A percentile compares a stretch with the other conserved stretches of the same genome.
phyloP scores from a whole-genome alignment of 2,888 invertebrate species.

The Eilema griseolum region DNA sequence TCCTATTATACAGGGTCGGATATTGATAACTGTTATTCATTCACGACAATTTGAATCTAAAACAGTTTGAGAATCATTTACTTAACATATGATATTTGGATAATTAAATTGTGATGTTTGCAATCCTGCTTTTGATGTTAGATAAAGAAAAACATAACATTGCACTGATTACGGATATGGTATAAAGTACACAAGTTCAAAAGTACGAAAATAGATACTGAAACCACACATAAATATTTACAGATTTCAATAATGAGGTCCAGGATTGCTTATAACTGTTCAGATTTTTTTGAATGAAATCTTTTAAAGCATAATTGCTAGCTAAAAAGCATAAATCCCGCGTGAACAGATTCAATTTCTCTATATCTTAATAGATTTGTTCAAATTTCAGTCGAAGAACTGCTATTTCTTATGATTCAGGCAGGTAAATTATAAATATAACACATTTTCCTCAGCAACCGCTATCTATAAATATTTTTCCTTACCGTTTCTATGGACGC shows the following conservation, averaged over 20 bases:
- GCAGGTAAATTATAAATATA: neutral
- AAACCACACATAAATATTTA: neutral
- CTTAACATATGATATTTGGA: neutral
- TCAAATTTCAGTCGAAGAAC: neutral
- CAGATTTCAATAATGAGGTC: neutral
- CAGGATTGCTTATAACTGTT: neutral
- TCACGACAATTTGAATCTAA: neutral
- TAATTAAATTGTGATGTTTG: neutral
- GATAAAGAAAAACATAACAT: neutral
- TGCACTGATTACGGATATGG: neutral
- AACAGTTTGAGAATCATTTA: neutral
- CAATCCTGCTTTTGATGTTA: neutral
- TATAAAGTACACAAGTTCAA: no score
- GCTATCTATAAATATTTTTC: conserved; percentile 1
- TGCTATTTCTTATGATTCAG: neutral
- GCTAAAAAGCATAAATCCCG: no score
- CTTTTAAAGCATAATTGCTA: no score
- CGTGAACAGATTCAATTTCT: no score
- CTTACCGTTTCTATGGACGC: neutral
- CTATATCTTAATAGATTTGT: no score
- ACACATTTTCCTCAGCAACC: neutral
- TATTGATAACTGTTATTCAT: neutral
- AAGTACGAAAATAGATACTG: no score
- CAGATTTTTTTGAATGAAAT: no score
- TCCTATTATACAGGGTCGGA: neutral